A percentile compares a stretch with the other conserved stretches of the same genome.
phyloP scores from a whole-genome alignment of 2,888 invertebrate species.

The Lithophane leautieri region DNA sequence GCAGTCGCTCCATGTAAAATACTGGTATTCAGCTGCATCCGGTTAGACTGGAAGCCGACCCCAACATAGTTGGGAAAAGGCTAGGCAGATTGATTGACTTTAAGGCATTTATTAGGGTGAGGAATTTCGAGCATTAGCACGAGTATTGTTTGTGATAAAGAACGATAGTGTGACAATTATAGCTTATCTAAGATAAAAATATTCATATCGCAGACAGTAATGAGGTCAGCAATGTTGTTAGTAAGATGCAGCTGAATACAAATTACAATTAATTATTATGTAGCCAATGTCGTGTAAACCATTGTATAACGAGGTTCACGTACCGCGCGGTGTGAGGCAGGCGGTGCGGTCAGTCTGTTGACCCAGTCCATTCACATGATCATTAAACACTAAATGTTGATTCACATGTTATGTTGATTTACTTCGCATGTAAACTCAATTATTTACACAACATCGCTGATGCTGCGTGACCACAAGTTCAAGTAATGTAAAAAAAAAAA shows the following conservation, averaged over 20 bases:
- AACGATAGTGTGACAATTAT: constrained; percentile 40
- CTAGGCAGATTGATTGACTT: no score
- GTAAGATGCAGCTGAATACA: constrained; percentile 21
- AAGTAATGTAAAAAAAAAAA: constrained; percentile 6
- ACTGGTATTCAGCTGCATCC: no score
- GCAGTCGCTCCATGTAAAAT: no score
- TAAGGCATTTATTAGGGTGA: constrained; percentile 1
- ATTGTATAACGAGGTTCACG: constrained; percentile 6
- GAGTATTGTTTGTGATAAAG: constrained; percentile 24
- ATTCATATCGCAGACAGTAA: constrained; percentile 47
- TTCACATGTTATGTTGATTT: constrained; percentile 22
- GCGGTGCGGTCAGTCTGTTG: background rate
- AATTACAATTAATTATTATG: constrained; percentile 11
- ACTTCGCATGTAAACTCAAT: constrained; percentile 34
- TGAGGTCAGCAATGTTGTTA: constrained; percentile 43
- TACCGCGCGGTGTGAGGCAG: background rate
- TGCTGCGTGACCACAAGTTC: constrained; percentile 12
- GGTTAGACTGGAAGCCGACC: no score
- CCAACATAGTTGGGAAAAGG: no score
- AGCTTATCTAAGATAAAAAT: constrained; percentile 52
- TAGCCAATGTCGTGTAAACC: background rate
- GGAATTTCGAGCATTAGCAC: background rate
- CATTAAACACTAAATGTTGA: constrained; percentile 19
- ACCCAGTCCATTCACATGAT: constrained; percentile 23
- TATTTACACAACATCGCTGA: constrained; percentile 22